phyloP scores from a whole-genome alignment of 2,888 invertebrate genomes.

The Aproaerema taeniolella region DNA sequence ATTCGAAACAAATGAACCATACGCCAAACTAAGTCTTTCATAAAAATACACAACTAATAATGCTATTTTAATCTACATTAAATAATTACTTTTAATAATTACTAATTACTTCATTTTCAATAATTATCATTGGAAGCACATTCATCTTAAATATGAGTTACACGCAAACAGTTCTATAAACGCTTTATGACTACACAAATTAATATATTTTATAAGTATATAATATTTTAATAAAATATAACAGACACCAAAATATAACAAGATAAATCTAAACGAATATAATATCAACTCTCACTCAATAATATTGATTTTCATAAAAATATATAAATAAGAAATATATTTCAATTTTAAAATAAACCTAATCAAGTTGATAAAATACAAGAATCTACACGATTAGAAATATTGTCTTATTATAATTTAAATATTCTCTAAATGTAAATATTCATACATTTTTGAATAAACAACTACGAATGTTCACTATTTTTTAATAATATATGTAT shows the following conservation, averaged over 20 bases:
- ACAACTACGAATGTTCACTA: conserved; percentile 38
- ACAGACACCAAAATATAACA: not conserved
- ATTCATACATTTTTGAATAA: conserved; percentile 21
- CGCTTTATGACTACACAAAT: not conserved
- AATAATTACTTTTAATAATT: conserved; percentile 2
- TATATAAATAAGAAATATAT: conserved; percentile 9
- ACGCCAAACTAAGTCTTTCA: too few species aligned
- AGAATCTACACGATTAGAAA: conserved; percentile 12
- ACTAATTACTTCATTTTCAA: conserved; percentile 12
- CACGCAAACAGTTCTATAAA: conserved; percentile 1
- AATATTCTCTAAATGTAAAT: conserved; percentile 24
- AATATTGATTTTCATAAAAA: not conserved
- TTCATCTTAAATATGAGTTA: conserved; percentile 17
- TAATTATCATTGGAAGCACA: conserved; percentile 36
- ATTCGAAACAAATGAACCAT: too few species aligned
- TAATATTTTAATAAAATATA: not conserved
- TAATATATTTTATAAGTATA: not conserved
- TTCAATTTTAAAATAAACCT: conserved; percentile 15
- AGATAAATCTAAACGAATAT: not conserved
- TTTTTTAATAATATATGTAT: conserved; percentile 22
- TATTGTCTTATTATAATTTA: conserved; percentile 21
- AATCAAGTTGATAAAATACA: too few species aligned
- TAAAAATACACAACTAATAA: conserved; percentile 6
- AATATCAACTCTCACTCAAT: not conserved
- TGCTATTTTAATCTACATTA: conserved; percentile 1